Base-by-base conservation (phyloP, 1,140 invertebrate species). In the Oedothorax gibbosus region DNA sequence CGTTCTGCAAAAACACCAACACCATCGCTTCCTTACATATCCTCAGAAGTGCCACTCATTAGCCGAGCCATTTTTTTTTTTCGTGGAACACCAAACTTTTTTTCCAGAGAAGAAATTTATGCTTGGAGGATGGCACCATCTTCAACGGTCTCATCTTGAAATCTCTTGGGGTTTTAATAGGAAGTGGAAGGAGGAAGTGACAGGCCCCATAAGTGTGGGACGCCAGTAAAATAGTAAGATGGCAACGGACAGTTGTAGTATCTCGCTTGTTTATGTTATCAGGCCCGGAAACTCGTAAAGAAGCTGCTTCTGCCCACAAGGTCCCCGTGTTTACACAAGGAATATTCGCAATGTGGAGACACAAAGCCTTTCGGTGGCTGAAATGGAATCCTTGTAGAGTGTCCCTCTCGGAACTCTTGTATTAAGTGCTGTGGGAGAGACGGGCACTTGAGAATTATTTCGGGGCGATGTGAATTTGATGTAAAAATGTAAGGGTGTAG, bases 201-300 rank as follows among this genome's bases (percentile, higher is more conserved):
- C 20, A 64, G 75, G 51, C 50, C 50, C 54, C 65, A 71, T 60
- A 66, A 71, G 80, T 82, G 80, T 82, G 56, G 80, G 78, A 77
- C 62, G 60, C 51, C 72, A 73, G 69, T 80, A 82, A 82, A 82
- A 82, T 73, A 82, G 62, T 73, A 54, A 73, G 80, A 82, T 82
- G 80, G 49, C 57, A 51, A 54, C 56, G 80, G 80, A 82, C 80
- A 82, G 80, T 82, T 82, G 80, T 82, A 72, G 80, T 82, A 72
- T 79, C 77, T 66, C 69, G 20, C 80, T 82, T 82, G 80, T 82
- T 82, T 82, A 82, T 82, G 80, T 73, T 73, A 73, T 69, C 66
- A 57, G 15, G 68, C 35, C 80, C 80, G 80, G 80, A 82, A 82
- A 49, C 80, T 82, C 80, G 73, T 82, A 82, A 81, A 81, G 78